Base-by-base conservation (phyloP, 2,113 vertebrate genomes). In the Stigmatopora argus region DNA sequence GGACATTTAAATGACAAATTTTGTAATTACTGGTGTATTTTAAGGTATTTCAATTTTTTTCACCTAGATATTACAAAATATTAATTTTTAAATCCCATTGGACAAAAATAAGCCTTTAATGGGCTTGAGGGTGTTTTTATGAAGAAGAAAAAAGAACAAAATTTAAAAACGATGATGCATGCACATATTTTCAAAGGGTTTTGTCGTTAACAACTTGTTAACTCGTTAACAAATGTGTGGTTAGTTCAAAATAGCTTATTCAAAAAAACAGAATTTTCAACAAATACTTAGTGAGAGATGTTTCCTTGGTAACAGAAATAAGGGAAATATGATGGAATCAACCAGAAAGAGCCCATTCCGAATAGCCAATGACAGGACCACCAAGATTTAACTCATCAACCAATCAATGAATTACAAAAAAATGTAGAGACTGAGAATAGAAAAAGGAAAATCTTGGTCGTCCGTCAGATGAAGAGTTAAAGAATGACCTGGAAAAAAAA, bases 361-460 rank as follows among this genome's bases (percentile, higher is more conserved):
- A 69, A 21, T 7, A 61, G 38, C 9, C 26, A 66, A 52, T 55
- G 15, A 17, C 65, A 75, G 80, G 78, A 86, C 69, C 34, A 73
- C 81, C 84, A 85, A 86, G 83, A 83, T 81, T 77, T 74, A 67
- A 64, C 55, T 66, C 57, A 53, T 61, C 14, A 26, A 48, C 7
- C 31, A 35, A 72, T 47, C 23, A 7, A 14, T 5, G 12, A 62
- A 21, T n/a, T 60, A 31, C 7, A 41, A 17, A 45, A 3, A 19
- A 26, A 5, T 3, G 14, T 52, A 53, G 13, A 55, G 45, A 23
- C 0, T 31, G 63, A 71, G 13, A 3, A 5, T 17, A 45, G 7
- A 6, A 2, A 14, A 74, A 26, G 65, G 34, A 48, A 71, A 77
- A 80, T 83, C 83, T 83, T 83, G 79, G 83, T 56, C 35, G 75